These are phyloP conservation scores for Drosophila atripex DNA, from an alignment of 2,888 invertebrate genomes.

Conservation along the genomic window DNA sequence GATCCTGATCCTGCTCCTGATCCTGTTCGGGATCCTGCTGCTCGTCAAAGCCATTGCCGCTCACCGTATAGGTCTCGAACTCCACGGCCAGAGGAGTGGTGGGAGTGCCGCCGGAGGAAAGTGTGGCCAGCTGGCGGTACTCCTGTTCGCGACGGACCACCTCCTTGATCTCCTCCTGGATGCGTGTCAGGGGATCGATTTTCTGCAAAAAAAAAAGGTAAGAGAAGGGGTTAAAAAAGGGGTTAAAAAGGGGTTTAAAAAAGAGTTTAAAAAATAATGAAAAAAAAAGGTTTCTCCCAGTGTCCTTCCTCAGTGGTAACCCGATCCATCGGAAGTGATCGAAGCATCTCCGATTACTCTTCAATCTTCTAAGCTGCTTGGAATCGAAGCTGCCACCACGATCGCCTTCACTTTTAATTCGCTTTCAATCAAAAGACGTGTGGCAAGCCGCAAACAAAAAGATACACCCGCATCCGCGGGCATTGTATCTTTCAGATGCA, in stretches of 20 bases:
- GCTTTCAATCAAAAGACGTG: constrained; percentile 3
- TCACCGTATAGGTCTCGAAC: constrained; percentile 46
- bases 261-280: too few species aligned
- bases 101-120: constrained; percentile 53
- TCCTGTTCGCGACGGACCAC: constrained; percentile 93
- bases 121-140: constrained; percentile 85
- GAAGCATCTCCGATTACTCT: constrained; percentile 42
- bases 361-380: constrained; percentile 40
- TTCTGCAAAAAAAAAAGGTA: constrained; percentile 85
- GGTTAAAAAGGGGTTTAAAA: not conserved
- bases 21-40: constrained; percentile 26
- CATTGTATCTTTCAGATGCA: not conserved
- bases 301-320: constrained; percentile 2
- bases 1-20: constrained; percentile 19
- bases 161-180: constrained; percentile 95
- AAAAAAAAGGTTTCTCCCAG: not conserved
- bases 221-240: not conserved
- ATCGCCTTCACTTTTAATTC: constrained; percentile 34
- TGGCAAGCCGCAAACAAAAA: constrained; percentile 15
- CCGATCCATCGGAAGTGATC: constrained; percentile 8
- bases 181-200: constrained; percentile 90
- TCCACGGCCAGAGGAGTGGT: constrained; percentile 31
- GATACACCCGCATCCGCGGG: constrained; percentile 28
- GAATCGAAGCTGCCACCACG: constrained; percentile 50
- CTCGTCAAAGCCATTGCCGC: constrained; percentile 51